Evolutionary conservation across 2,113 vertebrate species (phyloP), one percentile per base, ranked within the genome.

Genomic region (Corythornis madagascariensis): DNA sequence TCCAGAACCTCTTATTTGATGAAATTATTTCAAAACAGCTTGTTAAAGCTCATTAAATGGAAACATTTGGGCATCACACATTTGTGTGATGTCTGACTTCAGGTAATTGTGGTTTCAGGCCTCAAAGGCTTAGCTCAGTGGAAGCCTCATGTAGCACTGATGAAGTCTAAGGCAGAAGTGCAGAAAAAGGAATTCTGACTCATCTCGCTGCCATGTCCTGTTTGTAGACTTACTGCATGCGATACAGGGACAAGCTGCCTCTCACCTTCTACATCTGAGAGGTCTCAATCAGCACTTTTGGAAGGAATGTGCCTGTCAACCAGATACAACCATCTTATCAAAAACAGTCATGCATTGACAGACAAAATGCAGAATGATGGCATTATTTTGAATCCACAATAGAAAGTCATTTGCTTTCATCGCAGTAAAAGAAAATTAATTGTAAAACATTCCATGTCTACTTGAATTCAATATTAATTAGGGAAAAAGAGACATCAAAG

Each of bases 21-120:
- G 57, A 79, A 73, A 61, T 82, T 95, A 83, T 48, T 95, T 96
- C 86, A 89, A 73, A 72, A 83, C 16, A 91, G 59, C 87, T 96
- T 91, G 64, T 93, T 93, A 91, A 93, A 91, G 7, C 67, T 69
- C 31, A 82, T 87, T 94, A 80, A 82, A 60, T 71, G 16, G 56
- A 82, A 95, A 79, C 42, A 79, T 50, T 84, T 87, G n/a, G 25
- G 14, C 6, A 33, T 87, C 45, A 35, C 50, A 33, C 45, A 43
- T 12, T 50, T 73, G 18, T 85, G 31, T 73, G 64, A 57, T 61
- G 29, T 82, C 63, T 91, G 59, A 89, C 55, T 77, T 81, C 47
- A 11, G 33, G 8, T 65, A 87, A 69, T 64, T 47, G 42, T 77
- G 52, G 85, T 66, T 82, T 83, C 60, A 85, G 60, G 75, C 52